Percentiles rank a stretch among this genome's conserved stretches.
phyloP scores from a whole-genome alignment of 2,888 invertebrate species.

The Nezara viridula region DNA sequence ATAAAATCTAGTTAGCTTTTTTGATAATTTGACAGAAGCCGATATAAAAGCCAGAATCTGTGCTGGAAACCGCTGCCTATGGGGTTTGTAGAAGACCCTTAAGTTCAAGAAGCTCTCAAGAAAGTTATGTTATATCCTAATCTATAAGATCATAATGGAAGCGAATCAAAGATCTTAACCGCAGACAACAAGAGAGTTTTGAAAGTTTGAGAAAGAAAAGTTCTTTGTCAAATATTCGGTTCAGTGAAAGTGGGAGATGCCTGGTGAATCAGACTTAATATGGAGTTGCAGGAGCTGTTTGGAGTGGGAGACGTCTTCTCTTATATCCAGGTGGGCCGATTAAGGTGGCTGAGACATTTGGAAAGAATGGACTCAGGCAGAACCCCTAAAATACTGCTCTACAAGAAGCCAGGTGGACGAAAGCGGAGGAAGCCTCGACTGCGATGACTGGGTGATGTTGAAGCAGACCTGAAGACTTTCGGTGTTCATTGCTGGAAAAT shows the following conservation, averaged over 20 bases:
- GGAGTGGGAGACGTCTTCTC: background rate
- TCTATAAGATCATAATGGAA: no score
- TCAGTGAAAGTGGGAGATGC: background rate
- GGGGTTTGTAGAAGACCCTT: no score
- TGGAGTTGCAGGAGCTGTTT: background rate
- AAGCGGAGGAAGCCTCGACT: background rate
- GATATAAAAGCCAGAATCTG: no score
- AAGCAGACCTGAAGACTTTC: background rate
- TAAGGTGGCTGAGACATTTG: background rate
- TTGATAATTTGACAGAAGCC: no score
- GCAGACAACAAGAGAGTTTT: background rate
- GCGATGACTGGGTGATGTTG: background rate
- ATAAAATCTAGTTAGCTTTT: no score
- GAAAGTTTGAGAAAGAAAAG: background rate
- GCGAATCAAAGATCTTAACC: background rate
- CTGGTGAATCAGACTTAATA: background rate
- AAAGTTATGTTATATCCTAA: no score
- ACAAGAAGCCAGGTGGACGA: background rate
- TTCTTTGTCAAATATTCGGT: background rate
- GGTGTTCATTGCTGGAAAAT: background rate
- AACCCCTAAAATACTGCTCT: background rate
- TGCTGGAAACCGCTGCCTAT: no score
- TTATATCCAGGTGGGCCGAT: background rate
- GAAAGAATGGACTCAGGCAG: background rate
- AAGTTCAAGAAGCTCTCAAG: no score